Conservation (phyloP, 2,888 invertebrate genomes). For the Xanthia togata region DNA sequence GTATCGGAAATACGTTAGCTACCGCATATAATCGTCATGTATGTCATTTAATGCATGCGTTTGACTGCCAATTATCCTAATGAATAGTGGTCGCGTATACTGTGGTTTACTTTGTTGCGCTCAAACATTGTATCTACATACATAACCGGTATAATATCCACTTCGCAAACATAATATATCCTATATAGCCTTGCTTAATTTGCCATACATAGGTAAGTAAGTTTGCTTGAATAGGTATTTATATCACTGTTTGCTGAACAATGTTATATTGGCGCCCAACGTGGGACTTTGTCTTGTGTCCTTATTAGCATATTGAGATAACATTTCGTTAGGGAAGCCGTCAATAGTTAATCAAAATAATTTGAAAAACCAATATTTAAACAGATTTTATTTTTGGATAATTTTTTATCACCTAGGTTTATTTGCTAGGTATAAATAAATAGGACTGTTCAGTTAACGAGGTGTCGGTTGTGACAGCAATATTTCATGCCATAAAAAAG, state of each 20-base stretch:
- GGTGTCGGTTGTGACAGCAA: conserved; percentile 30
- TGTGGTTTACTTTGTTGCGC: conserved; percentile 78
- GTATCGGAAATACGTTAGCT: conserved; percentile 18
- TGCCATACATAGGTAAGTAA: conserved; percentile 22
- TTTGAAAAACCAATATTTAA: not conserved
- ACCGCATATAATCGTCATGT: conserved; percentile 31
- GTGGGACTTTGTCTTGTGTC: conserved; percentile 35
- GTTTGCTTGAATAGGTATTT: conserved; percentile 36
- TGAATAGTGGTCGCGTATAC: conserved; percentile 72
- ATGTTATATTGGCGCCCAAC: conserved; percentile 54
- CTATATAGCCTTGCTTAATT: conserved; percentile 55
- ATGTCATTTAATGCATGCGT: conserved; percentile 71
- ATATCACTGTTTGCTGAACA: conserved; percentile 38
- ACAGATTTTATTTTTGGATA: not conserved
- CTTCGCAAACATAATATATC: conserved; percentile 59
- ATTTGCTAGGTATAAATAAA: not conserved
- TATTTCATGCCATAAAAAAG: conserved; percentile 36
- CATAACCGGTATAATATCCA: conserved; percentile 49
- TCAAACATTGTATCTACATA: conserved; percentile 71
- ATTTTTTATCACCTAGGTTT: not conserved
- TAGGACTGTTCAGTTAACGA: conserved; percentile 8
- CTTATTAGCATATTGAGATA: conserved; percentile 13
- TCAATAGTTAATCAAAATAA: not conserved
- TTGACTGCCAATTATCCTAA: conserved; percentile 82
- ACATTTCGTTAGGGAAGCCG: not conserved